These are phyloP conservation scores for Vulpes vulpes DNA, from an alignment of 2,113 vertebrate species.

Conservation along the genomic window DNA sequence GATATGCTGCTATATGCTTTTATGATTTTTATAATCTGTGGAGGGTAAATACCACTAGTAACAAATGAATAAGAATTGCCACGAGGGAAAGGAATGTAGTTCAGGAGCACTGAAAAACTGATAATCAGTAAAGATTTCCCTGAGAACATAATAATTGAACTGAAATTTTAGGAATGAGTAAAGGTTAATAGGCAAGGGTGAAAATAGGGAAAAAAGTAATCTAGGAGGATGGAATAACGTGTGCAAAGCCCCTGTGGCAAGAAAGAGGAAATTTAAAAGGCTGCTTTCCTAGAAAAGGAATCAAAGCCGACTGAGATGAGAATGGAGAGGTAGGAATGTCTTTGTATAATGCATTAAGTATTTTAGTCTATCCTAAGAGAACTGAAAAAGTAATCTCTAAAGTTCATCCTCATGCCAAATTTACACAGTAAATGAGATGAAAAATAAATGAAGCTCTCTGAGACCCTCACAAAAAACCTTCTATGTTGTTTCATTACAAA, in stretches of 20 bases:
- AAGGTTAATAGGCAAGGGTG: not conserved
- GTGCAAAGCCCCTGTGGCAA: not conserved
- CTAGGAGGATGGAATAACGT: not conserved
- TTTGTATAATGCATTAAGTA: not conserved
- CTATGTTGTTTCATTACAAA: not conserved
- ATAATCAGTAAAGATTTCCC: not conserved
- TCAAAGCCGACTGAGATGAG: not conserved
- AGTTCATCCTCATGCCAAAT: not conserved
- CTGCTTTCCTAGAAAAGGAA: not conserved
- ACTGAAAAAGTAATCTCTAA: not conserved
- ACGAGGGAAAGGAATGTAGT: not conserved
- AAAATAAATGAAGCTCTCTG: not conserved
- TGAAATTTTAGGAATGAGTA: conserved; percentile 21
- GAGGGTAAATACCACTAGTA: not conserved
- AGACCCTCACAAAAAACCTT: not conserved
- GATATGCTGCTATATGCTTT: not conserved
- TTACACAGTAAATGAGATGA: not conserved
- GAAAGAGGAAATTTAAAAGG: not conserved
- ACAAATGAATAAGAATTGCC: not conserved
- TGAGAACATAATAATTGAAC: not conserved
- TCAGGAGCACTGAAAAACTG: not conserved
- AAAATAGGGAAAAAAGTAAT: not conserved
- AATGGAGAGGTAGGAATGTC: not conserved
- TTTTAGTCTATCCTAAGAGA: not conserved
- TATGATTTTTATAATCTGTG: not conserved